Evolutionary conservation across 2,113 vertebrate genomes (phyloP).

Genomic region (Argyrosomus japonicus): DNA sequence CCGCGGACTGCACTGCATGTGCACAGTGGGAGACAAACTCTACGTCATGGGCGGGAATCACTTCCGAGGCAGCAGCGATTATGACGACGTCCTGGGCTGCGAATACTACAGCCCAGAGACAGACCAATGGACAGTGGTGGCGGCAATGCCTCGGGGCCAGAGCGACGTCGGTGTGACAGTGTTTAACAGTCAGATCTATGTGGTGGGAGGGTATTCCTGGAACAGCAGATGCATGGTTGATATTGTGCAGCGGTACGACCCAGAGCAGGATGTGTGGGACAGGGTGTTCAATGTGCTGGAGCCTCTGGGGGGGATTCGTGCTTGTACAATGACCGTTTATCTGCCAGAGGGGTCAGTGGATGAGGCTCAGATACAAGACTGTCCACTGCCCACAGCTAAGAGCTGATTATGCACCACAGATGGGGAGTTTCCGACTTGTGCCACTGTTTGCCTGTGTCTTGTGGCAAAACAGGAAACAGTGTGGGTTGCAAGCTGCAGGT

Average conservation of each 20-base stretch:
- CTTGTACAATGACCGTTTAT: constrained; percentile 86
- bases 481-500: constrained; percentile 30
- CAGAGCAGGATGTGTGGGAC: constrained; percentile 82
- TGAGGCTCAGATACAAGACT: constrained; percentile 82
- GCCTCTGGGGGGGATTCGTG: constrained; percentile 86
- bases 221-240: constrained; percentile 89
- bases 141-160: constrained; percentile 85
- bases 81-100: constrained; percentile 86
- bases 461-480: constrained; percentile 45
- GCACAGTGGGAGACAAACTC: constrained; percentile 82
- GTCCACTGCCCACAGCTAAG: constrained; percentile 77
- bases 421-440: neutral
- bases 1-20: constrained; percentile 88
- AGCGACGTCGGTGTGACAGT: constrained; percentile 86
- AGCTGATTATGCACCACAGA: constrained; percentile 50
- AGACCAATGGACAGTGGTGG: constrained; percentile 86
- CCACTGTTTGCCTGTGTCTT: neutral
- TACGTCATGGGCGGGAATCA: constrained; percentile 89
- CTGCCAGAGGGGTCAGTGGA: constrained; percentile 80
- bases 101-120: constrained; percentile 84
- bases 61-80: constrained; percentile 85
- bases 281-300: constrained; percentile 85
- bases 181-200: constrained; percentile 83
- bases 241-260: constrained; percentile 86
- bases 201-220: constrained; percentile 88